A percentile compares a stretch with the other conserved stretches of the same genome.
phyloP scores from a whole-genome alignment of 92 coral and sea anemone genomes.

The Heliopora coerulea region DNA sequence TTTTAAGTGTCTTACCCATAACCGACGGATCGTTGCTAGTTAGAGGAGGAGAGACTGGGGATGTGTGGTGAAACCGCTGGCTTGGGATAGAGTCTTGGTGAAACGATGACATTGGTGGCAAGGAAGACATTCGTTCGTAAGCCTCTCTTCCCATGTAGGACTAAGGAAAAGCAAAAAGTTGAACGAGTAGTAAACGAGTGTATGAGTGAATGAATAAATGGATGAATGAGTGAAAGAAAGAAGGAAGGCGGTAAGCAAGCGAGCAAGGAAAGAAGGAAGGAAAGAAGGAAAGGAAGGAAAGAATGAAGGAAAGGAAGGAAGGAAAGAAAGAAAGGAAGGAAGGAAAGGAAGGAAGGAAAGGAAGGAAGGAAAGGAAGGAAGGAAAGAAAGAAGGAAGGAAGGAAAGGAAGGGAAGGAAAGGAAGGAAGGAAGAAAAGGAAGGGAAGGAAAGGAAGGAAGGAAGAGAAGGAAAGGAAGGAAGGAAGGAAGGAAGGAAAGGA shows the following conservation, averaged over 20 bases:
- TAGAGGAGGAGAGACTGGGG: slow-evolving; percentile 91
- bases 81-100: slow-evolving; percentile 83
- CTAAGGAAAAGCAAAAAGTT: neutral
- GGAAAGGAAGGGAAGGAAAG: too few species aligned
- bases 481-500: neutral
- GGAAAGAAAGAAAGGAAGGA: neutral
- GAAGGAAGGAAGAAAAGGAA: slow-evolving; percentile 3
- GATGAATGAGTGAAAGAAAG: neutral
- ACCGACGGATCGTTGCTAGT: slow-evolving; percentile 82
- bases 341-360: neutral
- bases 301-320: neutral
- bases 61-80: slow-evolving; percentile 70
- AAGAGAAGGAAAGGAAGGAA: slow-evolving; percentile 13
- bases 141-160: slow-evolving; percentile 64
- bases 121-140: slow-evolving; percentile 76
- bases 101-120: slow-evolving; percentile 98
- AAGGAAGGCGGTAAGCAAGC: neutral
- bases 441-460: neutral
- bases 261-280: neutral
- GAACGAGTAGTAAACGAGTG: neutral
- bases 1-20: slow-evolving; percentile 63
- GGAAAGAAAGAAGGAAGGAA: neutral
- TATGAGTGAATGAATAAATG: neutral
- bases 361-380: neutral
- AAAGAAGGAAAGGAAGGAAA: neutral